Evolutionary conservation across 2,797 vertebrate genomes (phyloP), one percentile per base, ranked within the genome.

Genomic region (Neosalanx taihuensis): DNA sequence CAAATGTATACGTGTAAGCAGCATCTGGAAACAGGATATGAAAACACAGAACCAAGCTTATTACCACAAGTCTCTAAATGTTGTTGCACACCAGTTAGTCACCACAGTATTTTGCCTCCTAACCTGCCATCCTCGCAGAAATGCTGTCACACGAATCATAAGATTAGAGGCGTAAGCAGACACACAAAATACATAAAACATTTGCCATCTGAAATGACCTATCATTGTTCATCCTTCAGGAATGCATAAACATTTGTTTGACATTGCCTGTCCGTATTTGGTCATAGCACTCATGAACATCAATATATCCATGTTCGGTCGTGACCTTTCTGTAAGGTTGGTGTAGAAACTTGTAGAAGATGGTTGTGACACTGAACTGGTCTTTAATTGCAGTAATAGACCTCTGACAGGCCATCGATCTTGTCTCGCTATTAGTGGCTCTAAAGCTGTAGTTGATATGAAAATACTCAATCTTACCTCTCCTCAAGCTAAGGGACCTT

Each of bases 331-430:
- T 0, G 51, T 56, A 56, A 56, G 15, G 1, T 56, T n/a, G 18
- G 51, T 6, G 18, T n/a, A 56, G 6, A 6, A 17, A 6, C 51
- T 56, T 17, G n/a, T 56, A n/a, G 18, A 17, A 1, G 51, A n/a
- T n/a, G 41, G 65, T 57, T 64, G 23, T 51, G 64, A 26, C 18
- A 17, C 12, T 56, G 64, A 72, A 70, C 74, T 77, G 76, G 67
- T 41, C 72, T 64, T 79, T 76, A 76, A 83, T 84, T 82, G 70
- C 80, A 81, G 77, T 60, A 85, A 76, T 79, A 74, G 80, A 78
- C 68, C 79, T 81, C 73, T 72, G 78, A 85, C 81, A 81, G 62
- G 69, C 17, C 63, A 71, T 53, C 79, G 37, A 79, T 72, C 71
- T 71, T 57, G 33, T 71, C 31, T 29, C 66, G 51, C 67, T 46